Evolutionary conservation across 2,888 invertebrate species (phyloP).

Genomic region (Tachina fera): DNA sequence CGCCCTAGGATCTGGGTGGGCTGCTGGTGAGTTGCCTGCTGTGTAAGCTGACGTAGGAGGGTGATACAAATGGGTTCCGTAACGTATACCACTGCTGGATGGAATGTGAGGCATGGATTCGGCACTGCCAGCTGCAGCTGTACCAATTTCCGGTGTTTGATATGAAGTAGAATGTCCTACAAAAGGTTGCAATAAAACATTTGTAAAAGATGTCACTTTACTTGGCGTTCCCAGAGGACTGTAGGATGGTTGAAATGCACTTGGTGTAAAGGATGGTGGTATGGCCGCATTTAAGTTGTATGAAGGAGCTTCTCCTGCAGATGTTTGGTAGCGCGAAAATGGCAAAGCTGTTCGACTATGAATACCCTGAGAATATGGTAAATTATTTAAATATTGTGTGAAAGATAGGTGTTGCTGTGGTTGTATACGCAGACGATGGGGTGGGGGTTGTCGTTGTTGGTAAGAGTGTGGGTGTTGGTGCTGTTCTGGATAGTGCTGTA

Average conservation of each 20-base stretch:
- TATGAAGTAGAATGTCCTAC: slow-evolving; percentile 57
- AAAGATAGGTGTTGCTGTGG: slow-evolving; percentile 56
- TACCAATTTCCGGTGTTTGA: slow-evolving; percentile 60
- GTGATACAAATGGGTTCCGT: slow-evolving; percentile 80
- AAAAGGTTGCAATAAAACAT: slow-evolving; percentile 65
- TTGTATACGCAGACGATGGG: slow-evolving; percentile 59
- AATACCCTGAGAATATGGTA: slow-evolving; percentile 64
- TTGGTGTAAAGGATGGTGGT: slow-evolving; percentile 43
- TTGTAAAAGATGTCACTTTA: slow-evolving; percentile 68
- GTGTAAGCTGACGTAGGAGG: slow-evolving; percentile 73
- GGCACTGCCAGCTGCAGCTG: slow-evolving; percentile 60
- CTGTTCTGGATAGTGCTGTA: slow-evolving; percentile 71
- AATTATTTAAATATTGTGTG: slow-evolving; percentile 63
- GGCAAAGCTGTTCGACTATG: slow-evolving; percentile 57
- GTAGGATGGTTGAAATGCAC: slow-evolving; percentile 47
- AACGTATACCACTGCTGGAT: slow-evolving; percentile 79
- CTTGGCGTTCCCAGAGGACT: slow-evolving; percentile 62
- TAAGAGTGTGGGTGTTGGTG: slow-evolving; percentile 52
- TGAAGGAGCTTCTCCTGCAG: slow-evolving; percentile 24
- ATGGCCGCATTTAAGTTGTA: slow-evolving; percentile 38
- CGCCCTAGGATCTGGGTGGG: slow-evolving; percentile 70
- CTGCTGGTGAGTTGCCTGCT: slow-evolving; percentile 61
- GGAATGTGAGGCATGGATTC: slow-evolving; percentile 77
- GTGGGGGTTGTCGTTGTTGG: slow-evolving; percentile 41
- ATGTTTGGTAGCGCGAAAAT: slow-evolving; percentile 44